Conservation (phyloP, 2,797 vertebrate species). For the Lithobates pipiens region DNA sequence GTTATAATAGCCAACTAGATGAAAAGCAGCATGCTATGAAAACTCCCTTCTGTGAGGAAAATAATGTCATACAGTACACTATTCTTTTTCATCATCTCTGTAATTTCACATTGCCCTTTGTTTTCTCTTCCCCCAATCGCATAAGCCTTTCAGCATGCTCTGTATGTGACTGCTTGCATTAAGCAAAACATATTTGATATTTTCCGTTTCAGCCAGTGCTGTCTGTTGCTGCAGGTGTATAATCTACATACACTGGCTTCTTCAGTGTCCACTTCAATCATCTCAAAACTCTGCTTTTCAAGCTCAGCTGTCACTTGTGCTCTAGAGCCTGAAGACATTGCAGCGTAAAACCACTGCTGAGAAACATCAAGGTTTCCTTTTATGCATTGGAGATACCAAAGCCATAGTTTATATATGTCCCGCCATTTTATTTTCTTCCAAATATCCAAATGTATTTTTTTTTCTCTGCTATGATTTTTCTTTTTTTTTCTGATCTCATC, state of each 20-base stretch:
- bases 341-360: conserved; percentile 26
- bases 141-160: conserved; percentile 44
- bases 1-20: not conserved
- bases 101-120: conserved; percentile 7
- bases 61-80: conserved; percentile 3
- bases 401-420: not conserved
- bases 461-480: too few relatives aligned
- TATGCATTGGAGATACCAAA: not conserved
- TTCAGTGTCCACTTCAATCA: conserved; percentile 57
- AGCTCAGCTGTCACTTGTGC: conserved; percentile 53
- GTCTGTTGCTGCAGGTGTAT: conserved; percentile 55
- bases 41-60: not conserved
- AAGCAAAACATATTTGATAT: conserved; percentile 49
- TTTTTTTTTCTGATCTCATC: too few relatives aligned
- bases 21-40: not conserved
- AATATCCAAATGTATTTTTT: not conserved
- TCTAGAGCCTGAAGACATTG: conserved; percentile 43
- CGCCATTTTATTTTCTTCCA: not conserved
- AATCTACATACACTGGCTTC: conserved; percentile 49
- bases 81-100: conserved; percentile 17
- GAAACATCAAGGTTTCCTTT: conserved; percentile 43
- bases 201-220: conserved; percentile 44
- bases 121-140: not conserved
- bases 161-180: conserved; percentile 55
- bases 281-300: conserved; percentile 42